These are phyloP conservation scores for Sphenopsis melanotis DNA, from an alignment of 2,797 vertebrate species.

Conservation along the genomic window DNA sequence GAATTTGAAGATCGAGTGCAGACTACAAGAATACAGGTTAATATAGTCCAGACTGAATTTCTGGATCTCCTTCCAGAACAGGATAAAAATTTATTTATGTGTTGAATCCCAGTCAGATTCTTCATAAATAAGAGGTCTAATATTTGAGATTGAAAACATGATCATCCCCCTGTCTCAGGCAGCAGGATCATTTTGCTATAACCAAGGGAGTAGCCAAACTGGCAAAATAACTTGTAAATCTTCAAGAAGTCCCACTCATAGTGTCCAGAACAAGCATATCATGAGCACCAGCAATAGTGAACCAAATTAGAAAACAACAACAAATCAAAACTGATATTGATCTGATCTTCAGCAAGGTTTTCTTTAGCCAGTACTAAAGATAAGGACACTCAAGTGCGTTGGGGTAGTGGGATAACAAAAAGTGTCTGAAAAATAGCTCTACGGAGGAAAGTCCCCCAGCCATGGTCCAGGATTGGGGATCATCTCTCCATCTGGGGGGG, in stretches of 20 bases:
- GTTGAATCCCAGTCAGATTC: neutral
- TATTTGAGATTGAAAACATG: neutral
- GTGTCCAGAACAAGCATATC: neutral
- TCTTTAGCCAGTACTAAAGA: neutral
- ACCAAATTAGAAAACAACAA: neutral
- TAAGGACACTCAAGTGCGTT: neutral
- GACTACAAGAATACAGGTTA: neutral
- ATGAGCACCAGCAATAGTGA: accelerated
- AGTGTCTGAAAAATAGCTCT: neutral
- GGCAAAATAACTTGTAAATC: neutral
- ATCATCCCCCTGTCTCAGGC: neutral
- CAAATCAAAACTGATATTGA: accelerated
- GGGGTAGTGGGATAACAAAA: neutral
- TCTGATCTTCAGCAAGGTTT: neutral
- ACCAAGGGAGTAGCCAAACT: neutral
- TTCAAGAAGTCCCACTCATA: neutral
- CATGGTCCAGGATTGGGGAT: accelerated
- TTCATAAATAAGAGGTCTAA: neutral
- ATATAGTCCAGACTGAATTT: neutral
- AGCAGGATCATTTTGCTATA: neutral
- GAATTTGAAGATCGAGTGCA: slow-evolving; percentile 1
- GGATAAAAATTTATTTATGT: neutral
- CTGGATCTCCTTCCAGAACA: neutral
- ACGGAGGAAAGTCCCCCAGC: neutral
- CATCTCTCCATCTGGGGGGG: neutral